Percentiles rank a stretch among this genome's conserved stretches.
These are phyloP conservation scores for Charadrius vociferus DNA, from an alignment of 2,113 vertebrate species.

Conservation along the genomic window DNA sequence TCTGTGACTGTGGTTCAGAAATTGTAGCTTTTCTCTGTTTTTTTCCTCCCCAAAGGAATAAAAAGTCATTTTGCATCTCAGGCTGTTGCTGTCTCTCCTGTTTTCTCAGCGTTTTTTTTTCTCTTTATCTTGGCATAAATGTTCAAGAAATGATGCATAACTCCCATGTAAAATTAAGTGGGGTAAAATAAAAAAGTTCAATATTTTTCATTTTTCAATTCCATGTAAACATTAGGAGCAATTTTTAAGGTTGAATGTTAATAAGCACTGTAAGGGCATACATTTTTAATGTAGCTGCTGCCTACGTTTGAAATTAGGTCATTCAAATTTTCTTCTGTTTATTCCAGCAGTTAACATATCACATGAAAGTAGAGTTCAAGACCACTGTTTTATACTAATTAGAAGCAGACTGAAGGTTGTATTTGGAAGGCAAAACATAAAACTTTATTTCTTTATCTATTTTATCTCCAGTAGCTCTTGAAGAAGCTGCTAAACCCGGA, in stretches of 20 bases:
- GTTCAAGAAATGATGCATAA: neutral
- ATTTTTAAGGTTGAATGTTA: constrained; percentile 29
- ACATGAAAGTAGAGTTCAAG: neutral
- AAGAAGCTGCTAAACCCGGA: neutral
- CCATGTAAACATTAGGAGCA: neutral
- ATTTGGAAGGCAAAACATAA: neutral
- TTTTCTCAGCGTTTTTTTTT: neutral
- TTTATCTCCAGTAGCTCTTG: neutral
- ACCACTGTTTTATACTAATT: neutral
- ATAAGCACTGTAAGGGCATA: constrained; percentile 22
- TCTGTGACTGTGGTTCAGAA: neutral
- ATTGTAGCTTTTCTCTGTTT: neutral
- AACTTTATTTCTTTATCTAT: neutral
- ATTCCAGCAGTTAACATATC: neutral
- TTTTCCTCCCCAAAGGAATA: neutral
- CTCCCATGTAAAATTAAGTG: neutral
- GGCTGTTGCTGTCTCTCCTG: neutral
- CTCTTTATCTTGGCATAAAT: neutral
- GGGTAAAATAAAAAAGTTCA: neutral
- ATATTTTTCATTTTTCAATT: neutral
- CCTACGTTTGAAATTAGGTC: constrained; percentile 52
- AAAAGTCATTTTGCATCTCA: neutral
- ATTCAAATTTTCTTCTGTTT: constrained; percentile 40
- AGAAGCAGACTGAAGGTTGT: neutral
- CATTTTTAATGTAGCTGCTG: constrained; percentile 62